Conservation (phyloP, 2,797 vertebrate genomes). For the Acrocephalus scirpaceus region DNA sequence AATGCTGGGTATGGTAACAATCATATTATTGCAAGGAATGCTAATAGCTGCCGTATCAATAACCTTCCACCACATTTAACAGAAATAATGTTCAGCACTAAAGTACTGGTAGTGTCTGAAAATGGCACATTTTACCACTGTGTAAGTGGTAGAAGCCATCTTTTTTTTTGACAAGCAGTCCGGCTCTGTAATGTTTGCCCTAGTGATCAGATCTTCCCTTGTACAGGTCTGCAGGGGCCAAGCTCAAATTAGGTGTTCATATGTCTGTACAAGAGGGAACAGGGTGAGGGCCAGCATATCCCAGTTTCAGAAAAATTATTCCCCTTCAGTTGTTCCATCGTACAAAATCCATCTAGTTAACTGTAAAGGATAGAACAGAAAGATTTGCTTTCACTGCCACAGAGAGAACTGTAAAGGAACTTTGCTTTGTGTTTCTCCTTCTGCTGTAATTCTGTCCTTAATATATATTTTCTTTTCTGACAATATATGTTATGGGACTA, state of each 20-base stretch:
- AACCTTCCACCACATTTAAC: neutral
- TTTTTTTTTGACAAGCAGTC: rapidly evolving
- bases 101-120: neutral
- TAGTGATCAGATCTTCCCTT: neutral
- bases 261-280: neutral
- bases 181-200: neutral
- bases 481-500: neutral
- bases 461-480: neutral
- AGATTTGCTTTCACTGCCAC: neutral
- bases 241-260: neutral
- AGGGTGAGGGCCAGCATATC: neutral
- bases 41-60: neutral
- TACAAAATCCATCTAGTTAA: neutral
- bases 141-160: neutral
- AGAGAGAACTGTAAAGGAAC: neutral
- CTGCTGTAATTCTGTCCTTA: neutral
- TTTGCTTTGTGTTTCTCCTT: neutral
- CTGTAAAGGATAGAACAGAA: neutral
- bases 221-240: neutral
- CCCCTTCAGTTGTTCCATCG: neutral
- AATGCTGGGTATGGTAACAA: neutral
- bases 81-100: neutral
- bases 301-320: neutral
- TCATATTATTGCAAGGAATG: neutral
- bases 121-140: neutral